These are phyloP conservation scores for Rotaria socialis DNA, from an alignment of 2,888 invertebrate genomes.

Conservation along the genomic window DNA sequence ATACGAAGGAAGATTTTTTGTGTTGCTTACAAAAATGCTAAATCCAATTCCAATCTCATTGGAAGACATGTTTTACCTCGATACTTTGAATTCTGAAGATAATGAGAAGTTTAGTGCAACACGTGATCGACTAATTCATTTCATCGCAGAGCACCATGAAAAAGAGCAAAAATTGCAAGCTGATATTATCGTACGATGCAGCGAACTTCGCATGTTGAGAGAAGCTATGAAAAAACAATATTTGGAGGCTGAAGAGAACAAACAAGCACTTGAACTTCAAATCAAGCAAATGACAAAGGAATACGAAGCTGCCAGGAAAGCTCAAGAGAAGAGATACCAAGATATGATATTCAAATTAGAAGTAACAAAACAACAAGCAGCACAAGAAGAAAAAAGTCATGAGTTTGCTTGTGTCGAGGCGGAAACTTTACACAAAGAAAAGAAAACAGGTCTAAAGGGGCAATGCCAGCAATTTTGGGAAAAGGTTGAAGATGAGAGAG, in stretches of 20 bases:
- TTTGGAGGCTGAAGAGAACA: neutral
- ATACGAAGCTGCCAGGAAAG: neutral
- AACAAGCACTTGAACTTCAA: neutral
- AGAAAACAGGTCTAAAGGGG: neutral
- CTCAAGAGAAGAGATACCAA: neutral
- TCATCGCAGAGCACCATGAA: neutral
- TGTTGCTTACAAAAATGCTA: neutral
- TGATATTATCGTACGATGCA: neutral
- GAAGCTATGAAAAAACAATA: neutral
- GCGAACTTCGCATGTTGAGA: neutral
- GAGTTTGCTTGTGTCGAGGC: neutral
- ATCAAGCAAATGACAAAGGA: neutral
- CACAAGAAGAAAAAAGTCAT: neutral
- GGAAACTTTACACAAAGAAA: neutral
- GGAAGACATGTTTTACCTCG: neutral
- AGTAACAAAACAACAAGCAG: neutral
- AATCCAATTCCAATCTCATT: neutral
- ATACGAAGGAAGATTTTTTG: neutral
- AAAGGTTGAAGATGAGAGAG: neutral
- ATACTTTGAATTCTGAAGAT: conserved; percentile 2
- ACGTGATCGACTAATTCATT: neutral
- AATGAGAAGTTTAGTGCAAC: neutral
- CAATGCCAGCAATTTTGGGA: neutral
- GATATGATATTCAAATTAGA: neutral
- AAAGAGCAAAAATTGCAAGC: neutral